A percentile compares a stretch with the other conserved stretches of the same genome.
Conservation (phyloP, 2,113 vertebrate species). For the Solea solea region DNA sequence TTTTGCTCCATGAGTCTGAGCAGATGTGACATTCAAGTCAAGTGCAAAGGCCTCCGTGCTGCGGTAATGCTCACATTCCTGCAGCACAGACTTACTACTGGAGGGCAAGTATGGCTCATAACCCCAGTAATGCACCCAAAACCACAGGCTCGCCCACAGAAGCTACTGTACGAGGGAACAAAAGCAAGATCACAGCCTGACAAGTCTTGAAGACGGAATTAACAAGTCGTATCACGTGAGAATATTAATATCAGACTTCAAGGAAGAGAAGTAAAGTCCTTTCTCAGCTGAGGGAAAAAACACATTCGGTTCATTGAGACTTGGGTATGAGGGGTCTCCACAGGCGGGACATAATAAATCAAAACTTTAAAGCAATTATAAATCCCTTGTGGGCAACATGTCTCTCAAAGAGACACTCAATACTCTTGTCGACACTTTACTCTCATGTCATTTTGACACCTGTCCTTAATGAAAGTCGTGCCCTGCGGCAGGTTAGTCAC, state of each 20-base stretch:
- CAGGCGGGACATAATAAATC: neutral
- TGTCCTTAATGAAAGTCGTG: neutral
- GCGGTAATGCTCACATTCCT: conserved; percentile 48
- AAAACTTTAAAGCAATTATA: neutral
- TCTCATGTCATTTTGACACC: neutral
- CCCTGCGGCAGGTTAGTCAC: neutral
- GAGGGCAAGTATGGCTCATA: conserved; percentile 18
- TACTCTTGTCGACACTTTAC: neutral
- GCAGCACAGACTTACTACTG: conserved; percentile 20
- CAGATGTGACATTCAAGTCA: conserved; percentile 24
- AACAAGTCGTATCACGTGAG: neutral
- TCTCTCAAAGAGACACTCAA: neutral
- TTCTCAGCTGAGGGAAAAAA: too few species aligned
- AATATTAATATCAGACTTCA: neutral
- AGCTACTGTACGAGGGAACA: neutral
- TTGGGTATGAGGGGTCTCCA: neutral
- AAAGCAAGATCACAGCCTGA: neutral
- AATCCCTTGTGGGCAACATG: neutral
- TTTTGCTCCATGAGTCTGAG: conserved; percentile 16
- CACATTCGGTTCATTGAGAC: neutral
- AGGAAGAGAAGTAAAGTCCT: neutral
- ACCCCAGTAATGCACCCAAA: neutral
- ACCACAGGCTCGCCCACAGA: neutral
- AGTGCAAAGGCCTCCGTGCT: conserved; percentile 16
- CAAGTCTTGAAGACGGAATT: neutral